Evolutionary conservation across 2,113 vertebrate species (phyloP), one percentile per base, ranked within the genome.

Genomic region (Archocentrus centrarchus): DNA sequence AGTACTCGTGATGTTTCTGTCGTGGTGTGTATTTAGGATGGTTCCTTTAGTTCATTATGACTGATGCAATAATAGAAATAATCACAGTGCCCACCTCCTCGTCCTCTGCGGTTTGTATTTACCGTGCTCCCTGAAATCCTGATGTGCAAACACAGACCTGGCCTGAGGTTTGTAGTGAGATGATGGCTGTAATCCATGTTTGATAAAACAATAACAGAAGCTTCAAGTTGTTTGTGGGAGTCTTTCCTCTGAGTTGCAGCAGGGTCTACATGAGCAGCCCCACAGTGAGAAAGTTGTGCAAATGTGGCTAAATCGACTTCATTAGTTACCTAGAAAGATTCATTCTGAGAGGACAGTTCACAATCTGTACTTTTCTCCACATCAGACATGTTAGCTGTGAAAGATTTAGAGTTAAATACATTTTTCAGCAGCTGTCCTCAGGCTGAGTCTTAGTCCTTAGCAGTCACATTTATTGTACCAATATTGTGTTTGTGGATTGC

Each of bases 1-100:
- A 97, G 97, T 93, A 4, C 0, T 10, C 11, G 59, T 14, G 24
- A 20, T 0, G 10, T 70, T 70, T 70, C 24, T 59, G 58, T 41
- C 3, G 3, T 59, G 6, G 8, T 11, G 22, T 39, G 20, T 22
- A 30, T 70, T 7, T 70, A 70, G 24, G 50, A 7, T 24, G 50
- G 15, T 10, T 66, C 14, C 44, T 66, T n/a, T 2, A 66, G 0
- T 37, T 66, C 39, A 44, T 66, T 44, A 66, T 64, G 22, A 22
- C 39, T 66, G 37, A 66, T 14, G 41, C 63, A 41, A 0, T 47
- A 68, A 47, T 27, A 50, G 24, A 70, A 50, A 70, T 50, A 20
- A 30, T 70, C 18, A 7, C 20, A 15, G 9, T 0, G 24, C 24
- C 44, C 15, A 3, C 24, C 30, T 0, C 66, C 44, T 70, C 44